Percentiles rank a stretch among this genome's conserved stretches.
Conservation (phyloP, 2,888 invertebrate genomes). For the Lepeophtheirus nordmannii region DNA sequence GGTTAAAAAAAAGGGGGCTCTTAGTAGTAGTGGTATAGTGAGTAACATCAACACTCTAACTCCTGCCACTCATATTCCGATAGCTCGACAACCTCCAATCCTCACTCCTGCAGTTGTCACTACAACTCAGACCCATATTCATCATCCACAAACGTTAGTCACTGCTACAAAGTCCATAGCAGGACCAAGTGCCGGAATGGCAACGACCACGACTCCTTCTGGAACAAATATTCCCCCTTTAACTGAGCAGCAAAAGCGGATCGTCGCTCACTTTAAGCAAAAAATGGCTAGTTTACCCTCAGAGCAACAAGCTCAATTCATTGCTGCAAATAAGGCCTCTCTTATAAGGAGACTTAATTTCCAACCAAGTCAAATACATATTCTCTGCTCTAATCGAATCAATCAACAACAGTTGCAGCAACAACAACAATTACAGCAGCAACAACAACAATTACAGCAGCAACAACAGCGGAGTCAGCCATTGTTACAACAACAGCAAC, state of each 20-base stretch:
- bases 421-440: background rate
- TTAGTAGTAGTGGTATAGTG: too few relatives aligned
- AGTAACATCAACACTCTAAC: too few relatives aligned
- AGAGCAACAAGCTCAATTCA: slow-evolving; percentile 19
- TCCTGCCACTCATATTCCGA: slow-evolving; percentile 28
- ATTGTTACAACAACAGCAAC: background rate
- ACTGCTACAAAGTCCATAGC: background rate
- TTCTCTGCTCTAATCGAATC: background rate
- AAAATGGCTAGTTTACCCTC: slow-evolving; percentile 16
- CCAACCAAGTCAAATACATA: slow-evolving; percentile 17
- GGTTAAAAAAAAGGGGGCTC: too few relatives aligned
- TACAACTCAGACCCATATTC: slow-evolving; percentile 30
- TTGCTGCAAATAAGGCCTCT: slow-evolving; percentile 17
- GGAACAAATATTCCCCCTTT: slow-evolving; percentile 9
- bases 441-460: background rate
- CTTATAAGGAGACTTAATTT: slow-evolving; percentile 20
- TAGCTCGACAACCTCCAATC: slow-evolving; percentile 28
- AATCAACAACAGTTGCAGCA: slow-evolving; percentile 1
- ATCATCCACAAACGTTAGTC: slow-evolving; percentile 25
- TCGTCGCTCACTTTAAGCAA: slow-evolving; percentile 16
- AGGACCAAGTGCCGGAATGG: background rate
- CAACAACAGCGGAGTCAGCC: background rate
- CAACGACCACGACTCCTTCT: background rate
- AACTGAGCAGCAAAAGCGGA: slow-evolving; percentile 19
- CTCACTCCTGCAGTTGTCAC: slow-evolving; percentile 32